These are phyloP conservation scores for Carcinoscorpius rotundicauda DNA, from an alignment of 1,140 invertebrate genomes.

Conservation along the genomic window DNA sequence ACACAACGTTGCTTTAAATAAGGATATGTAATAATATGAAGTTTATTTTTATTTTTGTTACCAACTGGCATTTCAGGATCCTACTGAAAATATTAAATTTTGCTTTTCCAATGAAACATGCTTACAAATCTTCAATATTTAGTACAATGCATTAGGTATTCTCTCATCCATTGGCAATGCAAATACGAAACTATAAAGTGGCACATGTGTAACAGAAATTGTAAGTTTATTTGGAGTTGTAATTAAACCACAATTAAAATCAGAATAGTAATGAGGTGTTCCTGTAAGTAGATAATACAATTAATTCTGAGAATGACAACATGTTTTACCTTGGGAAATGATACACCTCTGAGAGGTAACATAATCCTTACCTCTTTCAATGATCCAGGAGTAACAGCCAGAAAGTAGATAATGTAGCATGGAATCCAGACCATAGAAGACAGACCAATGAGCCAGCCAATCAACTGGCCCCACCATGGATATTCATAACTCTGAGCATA, in stretches of 20 bases:
- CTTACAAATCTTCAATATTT: neutral
- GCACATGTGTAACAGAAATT: neutral
- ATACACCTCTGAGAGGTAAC: neutral
- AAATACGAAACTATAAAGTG: neutral
- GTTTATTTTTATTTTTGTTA: neutral
- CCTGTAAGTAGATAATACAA: neutral
- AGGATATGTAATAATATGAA: neutral
- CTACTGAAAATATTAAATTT: neutral
- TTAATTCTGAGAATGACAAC: neutral
- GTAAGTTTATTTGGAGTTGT: neutral
- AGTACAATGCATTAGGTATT: neutral
- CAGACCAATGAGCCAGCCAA: conserved; percentile 56
- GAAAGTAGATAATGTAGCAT: conserved; percentile 46
- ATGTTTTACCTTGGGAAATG: neutral
- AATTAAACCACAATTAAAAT: neutral
- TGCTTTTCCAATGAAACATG: neutral
- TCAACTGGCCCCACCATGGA: conserved; percentile 57
- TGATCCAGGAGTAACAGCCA: conserved; percentile 37
- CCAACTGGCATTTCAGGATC: neutral
- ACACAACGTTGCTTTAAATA: neutral
- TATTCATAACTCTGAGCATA: conserved; percentile 53
- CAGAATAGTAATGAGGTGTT: neutral
- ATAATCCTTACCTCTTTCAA: conserved; percentile 37
- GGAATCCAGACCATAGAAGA: conserved; percentile 63
- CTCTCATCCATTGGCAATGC: neutral